Evolutionary conservation across 2,888 invertebrate species (phyloP).

Genomic region (Zhuqinia jingwanae): DNA sequence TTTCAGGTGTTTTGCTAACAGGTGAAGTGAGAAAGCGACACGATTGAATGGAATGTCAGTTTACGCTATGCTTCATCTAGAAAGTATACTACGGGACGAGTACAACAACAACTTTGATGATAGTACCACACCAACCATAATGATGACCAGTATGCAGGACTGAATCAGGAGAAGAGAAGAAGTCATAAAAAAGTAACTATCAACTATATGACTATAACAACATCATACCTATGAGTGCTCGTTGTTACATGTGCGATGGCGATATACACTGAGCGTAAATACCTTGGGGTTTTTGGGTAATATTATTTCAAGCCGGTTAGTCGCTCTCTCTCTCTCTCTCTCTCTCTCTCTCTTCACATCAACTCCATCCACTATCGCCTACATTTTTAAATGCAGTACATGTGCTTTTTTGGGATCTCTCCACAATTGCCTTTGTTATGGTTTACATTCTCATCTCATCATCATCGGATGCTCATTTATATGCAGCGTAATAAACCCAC

Average conservation of each 20-base stretch:
- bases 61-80: not conserved
- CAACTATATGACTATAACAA: not conserved
- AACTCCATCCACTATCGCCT: conserved; percentile 26
- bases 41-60: conserved; percentile 39
- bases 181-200: not conserved
- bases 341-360: not conserved
- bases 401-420: conserved; percentile 4
- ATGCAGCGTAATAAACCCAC: conserved; percentile 43
- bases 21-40: conserved; percentile 58
- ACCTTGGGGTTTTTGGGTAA: conserved; percentile 7
- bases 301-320: conserved; percentile 56
- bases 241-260: not conserved
- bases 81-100: too few relatives aligned
- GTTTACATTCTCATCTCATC: not conserved
- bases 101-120: conserved; percentile 16
- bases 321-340: not conserved
- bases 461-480: not conserved
- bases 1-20: conserved; percentile 60
- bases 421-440: too few relatives aligned
- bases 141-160: conserved; percentile 21
- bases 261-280: conserved; percentile 5
- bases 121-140: too few relatives aligned
- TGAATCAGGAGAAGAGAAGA: not conserved
- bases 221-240: not conserved
- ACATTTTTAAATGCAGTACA: conserved; percentile 15